Evolutionary conservation across 1,140 invertebrate genomes (phyloP).

Genomic region (Propsilocerus akamusi): DNA sequence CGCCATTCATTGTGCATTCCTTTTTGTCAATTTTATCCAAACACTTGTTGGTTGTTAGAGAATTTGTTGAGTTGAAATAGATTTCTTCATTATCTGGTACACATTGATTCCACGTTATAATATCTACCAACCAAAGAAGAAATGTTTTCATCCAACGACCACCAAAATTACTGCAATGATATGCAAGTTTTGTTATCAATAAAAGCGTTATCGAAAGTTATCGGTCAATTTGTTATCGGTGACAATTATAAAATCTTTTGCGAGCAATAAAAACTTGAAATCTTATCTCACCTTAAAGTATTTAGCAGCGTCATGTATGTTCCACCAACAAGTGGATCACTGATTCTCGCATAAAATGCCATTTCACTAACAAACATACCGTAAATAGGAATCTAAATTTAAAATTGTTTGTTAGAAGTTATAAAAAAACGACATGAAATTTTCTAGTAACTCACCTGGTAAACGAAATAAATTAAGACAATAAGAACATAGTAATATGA

Average conservation of each 20-base stretch:
- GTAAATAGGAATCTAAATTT: slow-evolving; percentile 36
- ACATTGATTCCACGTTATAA: slow-evolving; percentile 64
- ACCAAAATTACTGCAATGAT: slow-evolving; percentile 63
- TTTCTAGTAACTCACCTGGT: not conserved
- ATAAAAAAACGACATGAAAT: not conserved
- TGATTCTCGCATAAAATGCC: slow-evolving; percentile 40
- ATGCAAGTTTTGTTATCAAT: no score
- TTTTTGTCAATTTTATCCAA: not conserved
- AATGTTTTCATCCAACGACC: slow-evolving; percentile 93
- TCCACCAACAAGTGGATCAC: slow-evolving; percentile 86
- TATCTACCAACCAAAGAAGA: slow-evolving; percentile 82
- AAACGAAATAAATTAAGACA: not conserved
- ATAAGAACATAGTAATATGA: not conserved
- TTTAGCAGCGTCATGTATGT: slow-evolving; percentile 99
- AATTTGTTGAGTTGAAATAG: not conserved
- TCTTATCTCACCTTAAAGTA: slow-evolving; percentile 38
- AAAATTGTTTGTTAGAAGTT: not conserved
- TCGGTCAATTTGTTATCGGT: no score
- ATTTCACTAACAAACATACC: slow-evolving; percentile 49
- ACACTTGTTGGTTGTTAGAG: not conserved
- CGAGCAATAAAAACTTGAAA: not conserved
- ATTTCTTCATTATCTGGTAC: slow-evolving; percentile 25
- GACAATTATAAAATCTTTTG: no score
- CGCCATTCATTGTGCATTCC: slow-evolving; percentile 40
- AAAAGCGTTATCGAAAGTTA: no score